A percentile compares a stretch with the other conserved stretches of the same genome.
phyloP scores from a whole-genome alignment of 2,797 vertebrate species.

The Acipenser oxyrinchus region DNA sequence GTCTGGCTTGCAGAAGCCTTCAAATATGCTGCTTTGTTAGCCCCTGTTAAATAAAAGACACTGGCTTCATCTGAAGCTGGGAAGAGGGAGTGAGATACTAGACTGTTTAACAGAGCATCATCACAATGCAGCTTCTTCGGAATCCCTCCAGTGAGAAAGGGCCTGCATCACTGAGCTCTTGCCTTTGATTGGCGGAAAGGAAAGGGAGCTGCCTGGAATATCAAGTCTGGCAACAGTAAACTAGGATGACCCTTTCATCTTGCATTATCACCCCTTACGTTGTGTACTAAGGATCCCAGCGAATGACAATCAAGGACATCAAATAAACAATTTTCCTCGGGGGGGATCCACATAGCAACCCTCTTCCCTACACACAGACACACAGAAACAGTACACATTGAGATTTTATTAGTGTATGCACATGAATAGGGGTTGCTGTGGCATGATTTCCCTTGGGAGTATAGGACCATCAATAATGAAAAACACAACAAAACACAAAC shows the following conservation, averaged over 20 bases:
- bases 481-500: slow-evolving; percentile 3
- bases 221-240: slow-evolving; percentile 54
- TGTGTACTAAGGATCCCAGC: slow-evolving; percentile 35
- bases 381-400: slow-evolving; percentile 11
- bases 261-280: slow-evolving; percentile 49
- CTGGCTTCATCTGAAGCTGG: slow-evolving; percentile 25
- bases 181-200: slow-evolving; percentile 69
- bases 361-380: slow-evolving; percentile 22
- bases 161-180: slow-evolving; percentile 62
- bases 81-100: slow-evolving; percentile 46
- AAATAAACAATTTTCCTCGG: slow-evolving; percentile 20
- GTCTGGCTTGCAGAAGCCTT: slow-evolving; percentile 47
- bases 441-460: slow-evolving; percentile 41
- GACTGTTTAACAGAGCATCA: slow-evolving; percentile 59
- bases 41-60: slow-evolving; percentile 31
- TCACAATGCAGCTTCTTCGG: slow-evolving; percentile 75
- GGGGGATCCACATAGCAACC: slow-evolving; percentile 18
- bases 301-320: slow-evolving; percentile 50
- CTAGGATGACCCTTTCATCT: slow-evolving; percentile 65
- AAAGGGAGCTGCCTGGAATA: slow-evolving; percentile 41
- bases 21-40: slow-evolving; percentile 46
- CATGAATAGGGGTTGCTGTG: slow-evolving; percentile 16
- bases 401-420: slow-evolving; percentile 24
- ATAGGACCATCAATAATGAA: slow-evolving; percentile 23
- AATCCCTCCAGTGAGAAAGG: slow-evolving; percentile 82